phyloP scores from a whole-genome alignment of 2,797 vertebrate genomes.

The Orientallactaga sibirica region DNA sequence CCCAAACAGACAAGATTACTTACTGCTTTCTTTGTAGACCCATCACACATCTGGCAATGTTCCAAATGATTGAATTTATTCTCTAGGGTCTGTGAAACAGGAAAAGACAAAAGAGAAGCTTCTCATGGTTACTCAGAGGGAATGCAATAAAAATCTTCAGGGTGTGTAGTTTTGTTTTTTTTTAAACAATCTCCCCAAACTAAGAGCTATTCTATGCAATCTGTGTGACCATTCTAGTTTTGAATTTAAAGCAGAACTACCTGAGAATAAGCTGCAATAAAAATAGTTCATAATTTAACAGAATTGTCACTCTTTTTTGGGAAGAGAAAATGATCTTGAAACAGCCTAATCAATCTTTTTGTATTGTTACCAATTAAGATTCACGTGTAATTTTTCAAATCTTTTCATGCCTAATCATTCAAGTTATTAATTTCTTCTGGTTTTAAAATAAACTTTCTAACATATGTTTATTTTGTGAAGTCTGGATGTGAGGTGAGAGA shows the following conservation, averaged over 20 bases:
- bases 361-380: too few species aligned
- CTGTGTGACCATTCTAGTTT: not conserved
- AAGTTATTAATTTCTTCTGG: too few species aligned
- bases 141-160: slow-evolving; percentile 20
- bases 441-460: too few species aligned
- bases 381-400: too few species aligned
- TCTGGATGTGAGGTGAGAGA: too few species aligned
- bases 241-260: not conserved
- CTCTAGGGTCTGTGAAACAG: slow-evolving; percentile 75
- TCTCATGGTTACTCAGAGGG: slow-evolving; percentile 45
- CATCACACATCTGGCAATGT: slow-evolving; percentile 73
- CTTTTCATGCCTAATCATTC: too few species aligned
- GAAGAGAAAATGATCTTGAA: too few species aligned
- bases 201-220: not conserved
- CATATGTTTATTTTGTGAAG: too few species aligned
- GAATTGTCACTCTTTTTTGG: too few species aligned
- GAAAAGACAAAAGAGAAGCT: slow-evolving; percentile 44
- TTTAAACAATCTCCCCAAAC: not conserved
- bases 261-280: not conserved
- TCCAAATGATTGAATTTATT: slow-evolving; percentile 76
- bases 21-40: slow-evolving; percentile 83
- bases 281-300: not conserved
- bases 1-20: slow-evolving; percentile 78
- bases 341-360: too few species aligned
- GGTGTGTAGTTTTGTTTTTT: not conserved